Evolutionary conservation across 1,140 invertebrate genomes (phyloP), one percentile per base, ranked within the genome.

Genomic region (Acromyrmex charruanus): DNA sequence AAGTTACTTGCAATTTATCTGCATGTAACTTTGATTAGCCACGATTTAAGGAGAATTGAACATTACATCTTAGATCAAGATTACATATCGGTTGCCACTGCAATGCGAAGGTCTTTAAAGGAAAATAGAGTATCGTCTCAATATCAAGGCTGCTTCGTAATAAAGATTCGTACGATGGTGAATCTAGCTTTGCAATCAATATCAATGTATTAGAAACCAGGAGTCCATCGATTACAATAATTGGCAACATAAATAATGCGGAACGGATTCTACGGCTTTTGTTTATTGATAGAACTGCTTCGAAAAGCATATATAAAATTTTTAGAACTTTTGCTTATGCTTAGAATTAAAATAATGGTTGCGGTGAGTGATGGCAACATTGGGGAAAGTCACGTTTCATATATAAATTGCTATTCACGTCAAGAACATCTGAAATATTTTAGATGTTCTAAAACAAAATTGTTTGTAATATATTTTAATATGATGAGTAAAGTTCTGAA

Each of bases 141-240:
- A 69, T 87, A 87, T 88, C 90, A 91, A 87, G 90, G 90, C 63
- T 77, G 74, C 25, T 31, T 65, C 82, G 87, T 66, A 88, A 80
- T 88, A 87, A 87, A 91, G 84, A 90, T 90, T 90, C 87, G 53
- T 55, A 35, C n/a, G 25, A 44, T 72, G 31, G 55, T 55, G 86
- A 90, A 82, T 90, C 80, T 71, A 66, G 85, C 74, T 81, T 90
- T 35, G 86, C 86, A 86, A 90, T 90, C 89, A 55, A 90, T 90
- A 90, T 90, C 89, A 89, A 90, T 85, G 79, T 80, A 85, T 79
- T 58, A n/a, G 75, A 44, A 77, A 55, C 3, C 31, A 28, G 77
- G 69, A 69, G 68, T 75, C 77, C 74, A 90, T 89, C 69, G 77
- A 44, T 68, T 53, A 28, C 59, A 85, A 63, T 68, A 80, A 55